Base-by-base conservation (phyloP, 2,888 invertebrate genomes). In the Leucoptera coffeella region DNA sequence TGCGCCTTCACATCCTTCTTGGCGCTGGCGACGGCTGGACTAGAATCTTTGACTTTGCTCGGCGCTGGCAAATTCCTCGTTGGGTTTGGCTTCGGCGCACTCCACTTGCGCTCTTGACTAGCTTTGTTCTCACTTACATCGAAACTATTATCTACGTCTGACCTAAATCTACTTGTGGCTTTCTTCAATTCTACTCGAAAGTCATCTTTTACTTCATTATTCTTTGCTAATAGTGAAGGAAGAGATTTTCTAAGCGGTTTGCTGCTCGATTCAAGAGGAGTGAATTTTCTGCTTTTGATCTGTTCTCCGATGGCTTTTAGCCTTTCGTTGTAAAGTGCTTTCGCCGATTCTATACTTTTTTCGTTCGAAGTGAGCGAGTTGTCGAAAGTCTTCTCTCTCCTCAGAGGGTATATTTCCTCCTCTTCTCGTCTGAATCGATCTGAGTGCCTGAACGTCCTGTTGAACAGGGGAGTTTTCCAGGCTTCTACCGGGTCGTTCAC, bases 171-270 rank as follows among this genome's bases (percentile, higher is more conserved):
- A 64, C 47, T 65, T 40, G 72, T 72, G 29, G 71, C 72, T 44
- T 65, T 67, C 39, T 64, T 67, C 15, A 72, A 52, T 54, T 71
- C 72, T 29, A 56, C 49, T 56, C 65, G 67, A 60, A 72, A 72
- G 54, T 72, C 69, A 52, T 67, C 65, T 55, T 67, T 67, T 61
- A 64, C 69, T 57, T 64, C 67, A 56, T 50, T 69, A 62, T 56
- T 55, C 43, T 60, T 64, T 14, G 37, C 33, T 46, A 67, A 57
- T 65, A 67, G 57, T 50, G 67, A 67, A 59, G 67, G 67, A 59
- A 65, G 67, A 61, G 67, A 67, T 61, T 69, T 67, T 56, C 62
- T 62, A 42, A 67, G 50, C 38, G 64, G 65, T 41, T 59, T 56
- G 34, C 45, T 53, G 37, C 45, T 52, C 23, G 52, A 50, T 31